Conservation (phyloP, 2,113 vertebrate genomes). For the Bombycilla garrulus region DNA sequence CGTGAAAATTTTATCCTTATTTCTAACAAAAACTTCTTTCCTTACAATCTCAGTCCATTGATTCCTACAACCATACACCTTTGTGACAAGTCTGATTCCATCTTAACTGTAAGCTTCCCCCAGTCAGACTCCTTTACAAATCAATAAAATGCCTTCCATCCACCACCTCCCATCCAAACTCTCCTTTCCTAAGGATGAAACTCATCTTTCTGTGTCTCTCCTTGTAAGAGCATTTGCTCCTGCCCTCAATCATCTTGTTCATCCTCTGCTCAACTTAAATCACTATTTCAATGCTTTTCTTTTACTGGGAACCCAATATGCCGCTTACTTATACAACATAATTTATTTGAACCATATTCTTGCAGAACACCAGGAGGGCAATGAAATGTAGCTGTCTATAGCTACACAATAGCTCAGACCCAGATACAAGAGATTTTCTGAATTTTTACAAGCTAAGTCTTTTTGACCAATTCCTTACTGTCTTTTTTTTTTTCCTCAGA, state of each 20-base stretch:
- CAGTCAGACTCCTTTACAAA: not conserved
- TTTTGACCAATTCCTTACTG: not conserved
- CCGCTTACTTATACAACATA: not conserved
- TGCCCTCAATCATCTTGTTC: not conserved
- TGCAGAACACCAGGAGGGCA: not conserved
- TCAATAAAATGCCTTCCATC: not conserved
- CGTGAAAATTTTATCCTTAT: not conserved
- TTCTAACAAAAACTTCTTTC: not conserved
- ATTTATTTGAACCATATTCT: not conserved
- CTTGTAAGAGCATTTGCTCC: not conserved
- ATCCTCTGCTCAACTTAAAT: not conserved
- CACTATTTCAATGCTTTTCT: not conserved
- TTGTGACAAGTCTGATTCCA: not conserved
- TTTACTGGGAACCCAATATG: not conserved
- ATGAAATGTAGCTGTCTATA: not conserved
- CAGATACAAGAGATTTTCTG: not conserved
- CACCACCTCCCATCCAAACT: not conserved
- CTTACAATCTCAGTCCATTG: not conserved
- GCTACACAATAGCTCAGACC: not conserved
- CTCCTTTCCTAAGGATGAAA: not conserved
- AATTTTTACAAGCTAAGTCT: not conserved
- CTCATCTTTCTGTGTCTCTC: not conserved
- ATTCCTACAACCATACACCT: not conserved
- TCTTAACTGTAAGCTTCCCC: not conserved
- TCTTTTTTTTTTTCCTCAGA: not conserved